Conservation (phyloP, 2,113 vertebrate genomes). For the Trichomycterus rosablanca region DNA sequence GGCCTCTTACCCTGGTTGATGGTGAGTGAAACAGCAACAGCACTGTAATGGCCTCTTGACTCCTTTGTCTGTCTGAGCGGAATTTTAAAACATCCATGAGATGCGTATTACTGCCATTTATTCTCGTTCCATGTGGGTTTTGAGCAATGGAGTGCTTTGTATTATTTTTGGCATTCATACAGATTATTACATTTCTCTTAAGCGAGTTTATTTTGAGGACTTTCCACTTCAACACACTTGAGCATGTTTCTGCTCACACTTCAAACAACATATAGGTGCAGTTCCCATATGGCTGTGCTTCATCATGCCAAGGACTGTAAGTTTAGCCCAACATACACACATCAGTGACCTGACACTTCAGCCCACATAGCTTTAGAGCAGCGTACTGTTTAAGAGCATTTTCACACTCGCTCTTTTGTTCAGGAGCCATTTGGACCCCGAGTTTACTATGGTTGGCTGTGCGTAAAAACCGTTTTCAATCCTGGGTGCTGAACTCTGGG, state of each 20-base stretch:
- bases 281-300: not conserved
- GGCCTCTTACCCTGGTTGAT: constrained; percentile 56
- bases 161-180: constrained; percentile 2
- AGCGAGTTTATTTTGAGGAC: constrained; percentile 12
- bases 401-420: too few relatives aligned
- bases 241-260: not conserved
- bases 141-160: constrained; percentile 6
- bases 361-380: not conserved
- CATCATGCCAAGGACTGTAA: not conserved
- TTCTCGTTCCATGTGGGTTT: constrained; percentile 2
- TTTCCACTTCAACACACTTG: not conserved
- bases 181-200: constrained; percentile 21
- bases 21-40: constrained; percentile 33
- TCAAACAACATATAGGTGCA: not conserved
- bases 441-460: too few relatives aligned
- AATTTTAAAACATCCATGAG: constrained; percentile 28
- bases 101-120: constrained; percentile 28
- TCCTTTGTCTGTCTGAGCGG: constrained; percentile 28
- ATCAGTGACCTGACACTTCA: not conserved
- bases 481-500: too few relatives aligned
- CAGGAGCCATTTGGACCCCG: too few relatives aligned
- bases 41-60: constrained; percentile 44
- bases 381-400: not conserved
- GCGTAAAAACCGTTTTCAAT: too few relatives aligned
- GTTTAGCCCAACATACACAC: not conserved